Conservation (phyloP, 2,888 invertebrate genomes). For the Pelosia muscerda region DNA sequence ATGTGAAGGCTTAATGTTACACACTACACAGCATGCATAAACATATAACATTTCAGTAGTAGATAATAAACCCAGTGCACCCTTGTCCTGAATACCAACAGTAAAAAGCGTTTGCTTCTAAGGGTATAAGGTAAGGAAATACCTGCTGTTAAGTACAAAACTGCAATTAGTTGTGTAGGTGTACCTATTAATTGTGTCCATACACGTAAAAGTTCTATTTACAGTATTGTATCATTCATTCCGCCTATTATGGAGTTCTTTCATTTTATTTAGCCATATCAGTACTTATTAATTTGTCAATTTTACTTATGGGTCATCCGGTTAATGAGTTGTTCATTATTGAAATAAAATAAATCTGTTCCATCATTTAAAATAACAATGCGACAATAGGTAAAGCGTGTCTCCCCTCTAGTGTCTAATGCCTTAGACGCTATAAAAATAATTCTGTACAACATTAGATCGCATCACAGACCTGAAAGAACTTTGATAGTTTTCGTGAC, state of each 20-base stretch:
- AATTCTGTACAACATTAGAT: background rate
- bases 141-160: constrained; percentile 33
- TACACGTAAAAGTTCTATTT: no score
- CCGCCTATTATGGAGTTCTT: constrained; percentile 41
- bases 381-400: no score
- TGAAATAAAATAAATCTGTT: background rate
- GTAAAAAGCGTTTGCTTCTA: constrained; percentile 22
- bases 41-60: background rate
- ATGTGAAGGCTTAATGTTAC: constrained; percentile 18
- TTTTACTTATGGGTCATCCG: background rate
- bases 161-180: constrained; percentile 21
- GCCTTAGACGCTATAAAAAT: background rate
- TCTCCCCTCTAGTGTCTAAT: background rate
- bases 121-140: constrained; percentile 20
- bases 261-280: constrained; percentile 27
- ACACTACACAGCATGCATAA: constrained; percentile 3
- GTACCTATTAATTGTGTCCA: no score
- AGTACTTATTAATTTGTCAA: background rate
- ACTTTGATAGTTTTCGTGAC: background rate
- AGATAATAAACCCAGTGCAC: constrained; percentile 16
- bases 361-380: no score
- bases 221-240: constrained; percentile 38
- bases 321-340: background rate
- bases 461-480: background rate
- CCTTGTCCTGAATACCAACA: background rate